A percentile compares a stretch with the other conserved stretches of the same genome.
Conservation (phyloP, 2,797 vertebrate genomes). For the Chiroxiphia lanceolata region DNA sequence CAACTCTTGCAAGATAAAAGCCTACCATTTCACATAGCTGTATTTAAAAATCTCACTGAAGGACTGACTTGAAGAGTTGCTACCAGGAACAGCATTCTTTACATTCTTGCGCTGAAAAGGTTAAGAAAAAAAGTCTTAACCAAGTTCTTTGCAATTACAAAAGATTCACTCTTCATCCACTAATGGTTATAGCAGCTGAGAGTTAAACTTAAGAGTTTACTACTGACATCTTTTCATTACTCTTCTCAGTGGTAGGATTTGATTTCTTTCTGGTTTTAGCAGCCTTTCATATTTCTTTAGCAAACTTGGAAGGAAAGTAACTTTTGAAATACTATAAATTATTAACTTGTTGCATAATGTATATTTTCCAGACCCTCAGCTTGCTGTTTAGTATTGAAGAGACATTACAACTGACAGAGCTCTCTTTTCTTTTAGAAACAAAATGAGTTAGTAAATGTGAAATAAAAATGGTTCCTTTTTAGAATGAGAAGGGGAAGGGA, state of each 20-base stretch:
- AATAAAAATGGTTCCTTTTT: neutral
- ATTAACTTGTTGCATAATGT: neutral
- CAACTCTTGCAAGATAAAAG: neutral
- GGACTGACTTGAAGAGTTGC: neutral
- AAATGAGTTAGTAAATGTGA: constrained; percentile 27
- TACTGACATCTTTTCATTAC: neutral
- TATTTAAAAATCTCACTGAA: neutral
- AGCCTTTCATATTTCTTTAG: constrained; percentile 19
- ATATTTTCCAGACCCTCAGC: neutral
- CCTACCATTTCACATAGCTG: neutral
- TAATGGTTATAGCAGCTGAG: neutral
- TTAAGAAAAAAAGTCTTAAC: neutral
- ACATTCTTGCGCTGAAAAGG: neutral
- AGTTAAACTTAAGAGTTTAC: neutral
- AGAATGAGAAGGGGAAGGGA: neutral
- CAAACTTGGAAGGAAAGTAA: neutral
- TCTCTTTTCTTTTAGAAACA: constrained; percentile 54
- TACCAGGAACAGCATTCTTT: neutral
- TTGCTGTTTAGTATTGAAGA: constrained; percentile 11
- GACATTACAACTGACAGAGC: neutral
- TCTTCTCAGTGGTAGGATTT: neutral
- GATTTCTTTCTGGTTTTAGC: constrained; percentile 6
- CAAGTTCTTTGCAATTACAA: neutral
- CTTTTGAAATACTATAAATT: constrained; percentile 23
- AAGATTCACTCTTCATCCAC: neutral